Evolutionary conservation across 2,797 vertebrate genomes (phyloP), one percentile per base, ranked within the genome.

Genomic region (Cephalopachus bancanus): DNA sequence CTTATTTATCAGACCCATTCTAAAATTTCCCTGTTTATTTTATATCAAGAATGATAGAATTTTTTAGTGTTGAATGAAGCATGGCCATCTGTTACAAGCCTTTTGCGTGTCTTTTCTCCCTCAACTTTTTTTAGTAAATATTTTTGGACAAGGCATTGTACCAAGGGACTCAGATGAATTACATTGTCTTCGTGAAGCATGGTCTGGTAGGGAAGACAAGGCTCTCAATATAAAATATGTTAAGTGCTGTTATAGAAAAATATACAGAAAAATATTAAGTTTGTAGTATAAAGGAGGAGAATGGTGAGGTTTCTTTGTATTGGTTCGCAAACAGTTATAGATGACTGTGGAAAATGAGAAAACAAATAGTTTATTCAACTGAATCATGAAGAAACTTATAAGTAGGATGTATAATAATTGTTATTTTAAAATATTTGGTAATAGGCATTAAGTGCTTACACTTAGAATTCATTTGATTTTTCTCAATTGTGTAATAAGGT

Each of bases 101-200:
- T 87, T 53, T 91, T 15, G 7, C 83, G 24, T 87, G 19, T 53
- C 51, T 91, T 79, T 67, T 76, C 19, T 88, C 44, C 11, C 26
- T 83, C 33, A 49, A 26, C 65, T 83, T 75, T 86, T 91, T 88
- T 92, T 60, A 57, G 60, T 80, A 64, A 84, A 49, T 80, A 62
- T 86, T 37, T 90, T 69, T 86, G 75, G 26, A 11, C 11, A 60
- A 60, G 60, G 5, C 20, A 49, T 87, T 5, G n/a, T 91, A n/a
- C 67, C 37, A 71, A 9, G 62, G 64, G 67, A 81, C 26, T 91
- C 53, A 22, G n/a, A 65, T 91, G 37, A 44, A 30, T 75, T 80
- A 53, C 8, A 60, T 86, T 80, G 24, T 90, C 67, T 85, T 74
- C 24, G 17, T 83, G 60, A 75, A 80, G 37, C 53, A 90, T 24